These are phyloP conservation scores for Noctua fimbriata DNA, from an alignment of 2,888 invertebrate genomes.

Conservation along the genomic window DNA sequence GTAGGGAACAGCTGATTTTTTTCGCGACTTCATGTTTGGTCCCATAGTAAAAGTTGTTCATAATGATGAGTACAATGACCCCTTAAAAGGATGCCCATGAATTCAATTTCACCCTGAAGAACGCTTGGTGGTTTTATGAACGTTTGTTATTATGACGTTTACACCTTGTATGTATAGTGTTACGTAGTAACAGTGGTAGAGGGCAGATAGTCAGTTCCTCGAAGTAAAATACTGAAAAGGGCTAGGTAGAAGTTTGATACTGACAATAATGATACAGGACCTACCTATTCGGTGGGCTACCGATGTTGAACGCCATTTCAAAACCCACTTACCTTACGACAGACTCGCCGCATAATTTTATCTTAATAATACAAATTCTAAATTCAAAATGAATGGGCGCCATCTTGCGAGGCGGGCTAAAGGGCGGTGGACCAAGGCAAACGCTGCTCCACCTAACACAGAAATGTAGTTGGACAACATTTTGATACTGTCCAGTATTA, in stretches of 20 bases:
- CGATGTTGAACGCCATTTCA: not conserved
- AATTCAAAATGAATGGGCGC: conserved; percentile 22
- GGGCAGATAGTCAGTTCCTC: not conserved
- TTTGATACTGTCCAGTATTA: conserved; percentile 45
- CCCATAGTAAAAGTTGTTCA: too few relatives aligned
- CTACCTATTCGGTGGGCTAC: not conserved
- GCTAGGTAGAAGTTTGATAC: not conserved
- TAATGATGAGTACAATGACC: too few relatives aligned
- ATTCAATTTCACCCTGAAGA: too few relatives aligned
- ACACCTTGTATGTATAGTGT: too few relatives aligned
- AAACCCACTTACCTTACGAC: conserved; percentile 1
- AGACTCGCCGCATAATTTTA: conserved; percentile 26
- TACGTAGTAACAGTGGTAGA: not conserved
- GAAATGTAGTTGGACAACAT: conserved; percentile 62
- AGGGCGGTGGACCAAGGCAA: conserved; percentile 61
- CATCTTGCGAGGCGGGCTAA: conserved; percentile 52
- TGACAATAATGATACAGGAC: not conserved
- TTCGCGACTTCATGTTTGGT: too few relatives aligned
- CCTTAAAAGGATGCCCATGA: too few relatives aligned
- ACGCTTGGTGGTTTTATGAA: too few relatives aligned
- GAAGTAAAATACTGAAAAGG: not conserved
- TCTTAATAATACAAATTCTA: conserved; percentile 36
- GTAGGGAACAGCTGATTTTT: too few relatives aligned
- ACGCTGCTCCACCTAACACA: conserved; percentile 47
- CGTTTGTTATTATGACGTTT: too few relatives aligned